Conservation (phyloP, 2,888 invertebrate species). For the Drosophila mayaguana region DNA sequence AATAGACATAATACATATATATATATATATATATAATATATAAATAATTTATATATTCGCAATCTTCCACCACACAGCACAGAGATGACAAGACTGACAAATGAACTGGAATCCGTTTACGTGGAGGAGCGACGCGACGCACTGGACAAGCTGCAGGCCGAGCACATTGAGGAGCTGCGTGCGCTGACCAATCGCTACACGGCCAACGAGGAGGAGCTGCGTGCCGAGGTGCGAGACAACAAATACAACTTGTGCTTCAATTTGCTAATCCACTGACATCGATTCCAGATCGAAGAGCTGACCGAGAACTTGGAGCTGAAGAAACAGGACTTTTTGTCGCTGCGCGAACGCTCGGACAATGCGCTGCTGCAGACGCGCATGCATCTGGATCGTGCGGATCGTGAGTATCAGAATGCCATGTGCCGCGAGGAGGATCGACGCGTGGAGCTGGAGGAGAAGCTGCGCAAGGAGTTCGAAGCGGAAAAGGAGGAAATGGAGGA, state of each 20-base stretch:
- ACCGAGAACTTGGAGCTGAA: constrained; percentile 87
- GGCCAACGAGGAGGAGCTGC: constrained; percentile 86
- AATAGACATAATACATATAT: no score
- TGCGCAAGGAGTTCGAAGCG: constrained; percentile 87
- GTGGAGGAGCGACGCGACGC: constrained; percentile 87
- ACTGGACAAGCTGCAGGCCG: constrained; percentile 86
- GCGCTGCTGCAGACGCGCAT: constrained; percentile 84
- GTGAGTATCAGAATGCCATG: constrained; percentile 84
- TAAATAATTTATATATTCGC: background rate
- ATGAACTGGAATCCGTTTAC: constrained; percentile 88
- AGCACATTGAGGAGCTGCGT: constrained; percentile 87
- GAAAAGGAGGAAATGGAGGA: constrained; percentile 91
- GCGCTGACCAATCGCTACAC: constrained; percentile 87
- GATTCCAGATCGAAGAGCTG: constrained; percentile 87
- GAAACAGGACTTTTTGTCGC: constrained; percentile 77
- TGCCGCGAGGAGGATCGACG: constrained; percentile 83
- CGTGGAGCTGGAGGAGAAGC: constrained; percentile 78
- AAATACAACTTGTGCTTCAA: fast-evolving
- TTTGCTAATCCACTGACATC: fast-evolving
- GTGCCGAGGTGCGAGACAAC: constrained; percentile 85
- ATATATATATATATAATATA: no score
- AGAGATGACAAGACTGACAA: constrained; percentile 88
- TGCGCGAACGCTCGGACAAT: constrained; percentile 87
- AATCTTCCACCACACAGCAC: constrained; percentile 79
- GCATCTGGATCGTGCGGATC: constrained; percentile 85